These are phyloP conservation scores for Agriopis marginaria DNA, from an alignment of 2,888 invertebrate species.

Conservation along the genomic window DNA sequence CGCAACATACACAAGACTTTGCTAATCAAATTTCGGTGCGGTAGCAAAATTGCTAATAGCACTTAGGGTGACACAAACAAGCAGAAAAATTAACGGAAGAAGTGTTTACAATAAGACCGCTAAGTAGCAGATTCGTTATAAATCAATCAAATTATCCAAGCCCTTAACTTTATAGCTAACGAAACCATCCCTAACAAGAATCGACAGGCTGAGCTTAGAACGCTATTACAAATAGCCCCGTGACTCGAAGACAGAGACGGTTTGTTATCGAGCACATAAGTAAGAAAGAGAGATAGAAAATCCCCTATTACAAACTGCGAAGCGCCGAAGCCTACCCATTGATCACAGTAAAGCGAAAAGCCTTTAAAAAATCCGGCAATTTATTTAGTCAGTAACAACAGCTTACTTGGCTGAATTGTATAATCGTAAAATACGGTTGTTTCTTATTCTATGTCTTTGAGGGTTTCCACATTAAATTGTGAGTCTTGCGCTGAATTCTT, in stretches of 20 bases:
- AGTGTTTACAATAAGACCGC: constrained; percentile 5
- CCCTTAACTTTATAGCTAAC: constrained; percentile 58
- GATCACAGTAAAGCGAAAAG: constrained; percentile 82
- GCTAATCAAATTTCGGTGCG: too few species aligned
- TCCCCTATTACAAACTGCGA: constrained; percentile 77
- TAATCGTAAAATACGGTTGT: constrained; percentile 34
- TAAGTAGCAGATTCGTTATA: constrained; percentile 10
- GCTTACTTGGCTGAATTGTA: constrained; percentile 58
- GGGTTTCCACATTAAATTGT: neutral
- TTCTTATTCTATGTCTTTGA: constrained; percentile 12
- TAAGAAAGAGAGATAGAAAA: constrained; percentile 61
- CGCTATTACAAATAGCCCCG: constrained; percentile 65
- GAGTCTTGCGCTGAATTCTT: neutral
- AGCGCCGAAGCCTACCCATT: constrained; percentile 79
- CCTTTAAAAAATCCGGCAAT: constrained; percentile 81
- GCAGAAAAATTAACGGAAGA: neutral
- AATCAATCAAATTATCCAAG: constrained; percentile 65
- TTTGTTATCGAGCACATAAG: constrained; percentile 44
- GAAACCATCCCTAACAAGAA: constrained; percentile 73
- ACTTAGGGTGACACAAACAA: too few species aligned
- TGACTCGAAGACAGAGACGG: constrained; percentile 57
- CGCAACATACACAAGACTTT: too few species aligned
- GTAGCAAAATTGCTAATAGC: too few species aligned
- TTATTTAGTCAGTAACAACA: constrained; percentile 76
- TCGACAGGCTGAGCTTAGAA: constrained; percentile 69